Percentiles rank a stretch among this genome's conserved stretches.
Conservation (phyloP, 1,140 invertebrate species). For the Apolygus lucorum region DNA sequence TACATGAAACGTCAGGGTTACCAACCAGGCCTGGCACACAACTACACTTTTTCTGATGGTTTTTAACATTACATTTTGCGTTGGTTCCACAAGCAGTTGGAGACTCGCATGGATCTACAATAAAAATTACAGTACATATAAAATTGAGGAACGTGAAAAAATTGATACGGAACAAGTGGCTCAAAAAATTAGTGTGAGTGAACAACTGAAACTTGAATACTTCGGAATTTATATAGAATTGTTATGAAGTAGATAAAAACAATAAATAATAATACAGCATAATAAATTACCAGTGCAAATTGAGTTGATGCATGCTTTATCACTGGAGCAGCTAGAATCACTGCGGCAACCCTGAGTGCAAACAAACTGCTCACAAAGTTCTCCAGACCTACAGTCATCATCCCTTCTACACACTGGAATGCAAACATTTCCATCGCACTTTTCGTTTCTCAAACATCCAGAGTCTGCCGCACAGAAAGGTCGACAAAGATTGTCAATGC, state of each 20-base stretch:
- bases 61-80: conserved; percentile 55
- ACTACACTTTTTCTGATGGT: conserved; percentile 62
- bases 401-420: conserved; percentile 63
- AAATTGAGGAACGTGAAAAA: too few relatives aligned
- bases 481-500: conserved; percentile 58
- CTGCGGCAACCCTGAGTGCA: conserved; percentile 71
- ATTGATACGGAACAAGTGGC: too few relatives aligned
- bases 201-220: neutral
- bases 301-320: conserved; percentile 61
- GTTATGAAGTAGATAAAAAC: neutral
- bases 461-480: conserved; percentile 63
- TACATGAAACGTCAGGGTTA: conserved; percentile 62
- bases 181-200: neutral
- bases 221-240: neutral
- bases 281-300: conserved; percentile 51
- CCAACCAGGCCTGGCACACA: conserved; percentile 65
- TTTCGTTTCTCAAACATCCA: conserved; percentile 72
- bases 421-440: conserved; percentile 48
- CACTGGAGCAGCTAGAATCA: conserved; percentile 61
- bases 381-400: conserved; percentile 70
- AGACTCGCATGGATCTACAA: conserved; percentile 55
- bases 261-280: neutral
- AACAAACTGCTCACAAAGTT: conserved; percentile 71
- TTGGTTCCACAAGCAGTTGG: conserved; percentile 78
- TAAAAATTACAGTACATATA: too few relatives aligned